Base-by-base conservation (phyloP, 53 echinoderm and acorn worm species). In the Holothuria leucospilota region DNA sequence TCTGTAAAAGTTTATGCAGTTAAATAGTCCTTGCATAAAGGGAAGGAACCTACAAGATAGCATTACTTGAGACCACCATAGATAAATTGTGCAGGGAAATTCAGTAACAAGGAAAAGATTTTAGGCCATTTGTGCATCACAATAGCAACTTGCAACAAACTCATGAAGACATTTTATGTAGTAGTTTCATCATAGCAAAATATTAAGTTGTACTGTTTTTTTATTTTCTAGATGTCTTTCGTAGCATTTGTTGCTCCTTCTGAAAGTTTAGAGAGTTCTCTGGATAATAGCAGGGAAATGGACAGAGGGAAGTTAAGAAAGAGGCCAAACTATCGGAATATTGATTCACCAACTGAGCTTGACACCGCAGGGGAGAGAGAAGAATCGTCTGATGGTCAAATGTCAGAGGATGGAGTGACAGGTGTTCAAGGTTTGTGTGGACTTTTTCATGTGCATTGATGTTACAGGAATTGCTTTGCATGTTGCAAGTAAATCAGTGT, bases 311-410 rank as follows among this genome's bases (percentile, higher is more conserved):
- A 83, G 16, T 82, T 85, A 62, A 84, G 93, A 63, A 89, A 91
- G 65, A 85, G 93, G 46, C 98, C 98, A 20, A 95, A 95, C 81
- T 98, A 95, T 74, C 87, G 98, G 60, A 85, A 98, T 67, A 94
- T 94, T 5, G 95, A 95, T 92, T 98, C 98, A 0, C 98, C 98
- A 8, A 95, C 95, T 1, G 94, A 94, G 46, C 62, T 86, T 29
- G 94, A 90, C 20, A 85, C 29, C 4, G 82, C 80, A 2, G 88
- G 16, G 9, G 72, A 67, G 12, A 82, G 62, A 62, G 78, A 87
- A 6, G 64, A 87, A 24, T 67, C 67, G 14, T 59, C 61, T 2
- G 80, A 34, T 15, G 91, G 71, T 83, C 67, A 67, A 65, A 83
- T 40, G 20, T 14, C 58, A 30, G 85, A 67, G 61, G 62, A 46